Evolutionary conservation across 2,797 vertebrate genomes (phyloP).

Genomic region (Rhodeus uyekii): DNA sequence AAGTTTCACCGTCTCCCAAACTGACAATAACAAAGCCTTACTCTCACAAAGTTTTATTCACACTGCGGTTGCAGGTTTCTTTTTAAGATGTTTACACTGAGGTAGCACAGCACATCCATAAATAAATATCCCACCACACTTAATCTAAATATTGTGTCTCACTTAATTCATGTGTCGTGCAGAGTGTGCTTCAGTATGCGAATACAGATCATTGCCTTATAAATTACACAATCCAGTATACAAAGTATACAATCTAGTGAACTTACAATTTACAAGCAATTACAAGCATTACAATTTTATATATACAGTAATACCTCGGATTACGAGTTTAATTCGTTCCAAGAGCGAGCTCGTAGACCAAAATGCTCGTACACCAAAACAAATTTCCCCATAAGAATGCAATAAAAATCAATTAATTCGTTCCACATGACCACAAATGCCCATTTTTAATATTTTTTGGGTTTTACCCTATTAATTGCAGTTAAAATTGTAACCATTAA

Average conservation of each 20-base stretch:
- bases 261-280: too few species aligned
- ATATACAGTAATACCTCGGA: too few species aligned
- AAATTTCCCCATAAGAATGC: too few species aligned
- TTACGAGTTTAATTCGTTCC: too few species aligned
- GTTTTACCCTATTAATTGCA: too few species aligned
- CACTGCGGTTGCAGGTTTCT: constrained; percentile 3
- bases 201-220: neutral
- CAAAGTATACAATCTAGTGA: neutral
- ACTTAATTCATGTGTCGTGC: constrained; percentile 8
- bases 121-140: constrained; percentile 21
- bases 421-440: too few species aligned
- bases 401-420: too few species aligned
- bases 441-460: too few species aligned
- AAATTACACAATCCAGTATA: neutral
- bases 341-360: too few species aligned
- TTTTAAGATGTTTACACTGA: constrained; percentile 25
- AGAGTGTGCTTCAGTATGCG: neutral
- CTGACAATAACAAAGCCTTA: constrained; percentile 28
- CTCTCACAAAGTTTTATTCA: constrained; percentile 7
- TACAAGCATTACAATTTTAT: too few species aligned
- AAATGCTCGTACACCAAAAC: too few species aligned
- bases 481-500: too few species aligned
- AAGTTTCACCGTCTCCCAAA: constrained; percentile 26
- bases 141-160: constrained; percentile 22
- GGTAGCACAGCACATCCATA: constrained; percentile 1